Base-by-base conservation (phyloP, 2,888 invertebrate species). In the Aplocera efformata region DNA sequence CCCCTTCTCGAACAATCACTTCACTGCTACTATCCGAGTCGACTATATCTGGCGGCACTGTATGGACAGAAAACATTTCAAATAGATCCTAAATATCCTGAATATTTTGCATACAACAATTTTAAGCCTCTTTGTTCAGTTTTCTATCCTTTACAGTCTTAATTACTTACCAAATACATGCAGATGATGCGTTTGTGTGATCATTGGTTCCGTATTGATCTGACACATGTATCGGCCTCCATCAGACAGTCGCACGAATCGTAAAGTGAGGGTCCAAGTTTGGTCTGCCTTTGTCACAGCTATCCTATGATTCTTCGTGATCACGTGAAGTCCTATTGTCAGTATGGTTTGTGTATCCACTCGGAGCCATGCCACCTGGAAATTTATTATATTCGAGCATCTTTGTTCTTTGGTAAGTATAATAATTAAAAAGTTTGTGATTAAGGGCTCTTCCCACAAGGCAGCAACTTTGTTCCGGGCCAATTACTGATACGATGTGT, bases 281-380 rank as follows among this genome's bases (percentile, higher is more conserved):
- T 93, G 91, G 74, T 95, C 94, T 39, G 92, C 92, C 66, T 91
- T 91, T 42, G 92, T 91, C 58, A 96, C 92, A 17, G 91, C 92
- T 61, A 96, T 94, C 50, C 96, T 91, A 75, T 95, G 94, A 86
- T 95, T 96, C 84, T 96, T 94, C 47, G 96, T 96, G 72, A 96
- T 95, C 67, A 96, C 94, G 80, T 96, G 94, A 63, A 91, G 92
- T 58, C 95, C 94, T 67, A 96, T 95, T 27, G 95, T 95, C 58
- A 96, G 89, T 62, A 96, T 94, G n/a, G 95, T 96, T 78, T 96
- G 95, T 28, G 95, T 95, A 81, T 96, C 95, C 53, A 96, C 95
- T 49, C 94, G 91, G 52, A 96, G 86, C 95, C 96, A 96, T 54
- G 96, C 96, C 58, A 96, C 95, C 96, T 96, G 83, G 13, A 17